Base-by-base conservation (phyloP, 2,797 vertebrate species). In the Myiotriccus ornatus region DNA sequence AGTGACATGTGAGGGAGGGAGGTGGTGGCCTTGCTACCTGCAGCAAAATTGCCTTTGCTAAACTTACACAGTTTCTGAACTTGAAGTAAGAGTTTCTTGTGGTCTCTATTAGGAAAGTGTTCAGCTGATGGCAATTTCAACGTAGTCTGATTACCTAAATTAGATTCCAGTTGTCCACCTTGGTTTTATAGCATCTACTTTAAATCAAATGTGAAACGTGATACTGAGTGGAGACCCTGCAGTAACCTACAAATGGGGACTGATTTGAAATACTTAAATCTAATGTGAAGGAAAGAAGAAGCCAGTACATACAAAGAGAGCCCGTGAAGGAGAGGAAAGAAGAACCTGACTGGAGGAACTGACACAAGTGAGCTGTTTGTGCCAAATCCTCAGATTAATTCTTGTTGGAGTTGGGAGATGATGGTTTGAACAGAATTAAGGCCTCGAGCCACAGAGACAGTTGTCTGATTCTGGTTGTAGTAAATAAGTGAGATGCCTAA, bases 191-290 rank as follows among this genome's bases (percentile, higher is more conserved):
- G 47, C 68, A 76, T 24, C 57, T 55, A 63, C 41, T 87, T 60
- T 62, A 67, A 89, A 93, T 62, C 83, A 64, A 74, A 91, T 37
- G 46, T 90, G 73, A 90, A 91, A 94, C 55, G 69, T 93, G 84
- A 37, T 81, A 83, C 14, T 2, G 8, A 80, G 44, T 1, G 3
- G 52, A 78, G 25, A 43, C 68, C 32, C 21, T 62, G 68, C 60
- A 73, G 27, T 53, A 80, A 92, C 16, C n/a, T 69, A 43, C 50
- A 76, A 80, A 44, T 30, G 17, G 21, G 35, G 50, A 76, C 71
- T 44, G 67, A 67, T 88, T 43, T 68, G 35, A 92, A 47, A 30
- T 30, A 6, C 4, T 5, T 63, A 32, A 60, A 79, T 65, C 28
- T 90, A 80, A 75, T 19, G 49, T 3, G 30, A 78, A 69, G 60